Base-by-base conservation (phyloP, 1,140 invertebrate species). In the Hesperophylax magnus region DNA sequence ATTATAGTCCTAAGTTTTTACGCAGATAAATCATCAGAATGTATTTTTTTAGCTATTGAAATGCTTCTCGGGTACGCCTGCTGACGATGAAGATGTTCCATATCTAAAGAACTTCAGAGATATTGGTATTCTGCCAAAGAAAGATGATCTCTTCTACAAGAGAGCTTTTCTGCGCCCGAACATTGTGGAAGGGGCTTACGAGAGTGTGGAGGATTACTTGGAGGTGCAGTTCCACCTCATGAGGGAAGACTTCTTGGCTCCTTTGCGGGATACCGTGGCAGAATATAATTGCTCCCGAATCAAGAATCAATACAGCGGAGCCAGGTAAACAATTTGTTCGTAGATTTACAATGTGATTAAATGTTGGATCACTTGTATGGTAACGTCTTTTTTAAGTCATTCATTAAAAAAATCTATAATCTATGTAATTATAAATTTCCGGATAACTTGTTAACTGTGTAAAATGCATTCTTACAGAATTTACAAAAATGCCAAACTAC, bases 171-270 rank as follows among this genome's bases (percentile, higher is more conserved):
- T 94, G 9, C 87, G 92, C 3, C 87, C 90, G 11, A 95, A 94
- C 85, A 91, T 93, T 60, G 85, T 92, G 0, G 83, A 91, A 31
- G 94, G 93, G 3, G 84, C 87, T 0, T 96, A 95, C 86, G 82
- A 87, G 6, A 87, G 91, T 85, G 88, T 92, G 0, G 90, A 94
- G 31, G 92, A 96, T 82, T 97, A 97, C 85, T 86, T 97, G 14
- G 94, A 96, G 84, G 90, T 94, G 0, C 96, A 97, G 84, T 96
- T 95, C 85, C 87, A 94, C 14, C 87, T 96, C 3, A 86, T 97
- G 22, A 86, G 94, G 14, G 95, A 97, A 88, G 96, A 97, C 87
- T 94, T 94, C 87, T 88, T 92, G 52, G 85, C 86, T 0, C 93
- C 93, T 3, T 84, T 95, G 53, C 84, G 92, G 8, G 88, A 89